Conservation (phyloP, 2,113 vertebrate genomes). For the Petrocephalus microphthalmus region DNA sequence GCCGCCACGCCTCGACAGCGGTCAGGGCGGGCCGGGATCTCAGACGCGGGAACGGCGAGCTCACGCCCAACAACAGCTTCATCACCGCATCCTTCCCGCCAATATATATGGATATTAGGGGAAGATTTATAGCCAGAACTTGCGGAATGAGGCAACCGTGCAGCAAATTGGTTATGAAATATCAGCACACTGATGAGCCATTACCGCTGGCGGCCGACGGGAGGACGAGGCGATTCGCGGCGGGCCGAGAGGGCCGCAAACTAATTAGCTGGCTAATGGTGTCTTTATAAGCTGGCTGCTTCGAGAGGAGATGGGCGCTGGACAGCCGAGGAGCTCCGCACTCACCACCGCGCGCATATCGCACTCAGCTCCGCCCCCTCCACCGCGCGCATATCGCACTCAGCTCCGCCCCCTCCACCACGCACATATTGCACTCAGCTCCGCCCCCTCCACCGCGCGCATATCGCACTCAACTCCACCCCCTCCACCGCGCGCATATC, state of each 20-base stretch:
- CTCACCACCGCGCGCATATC: slow-evolving; percentile 29
- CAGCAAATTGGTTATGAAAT: slow-evolving; percentile 58
- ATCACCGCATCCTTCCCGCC: slow-evolving; percentile 53
- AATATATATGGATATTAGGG: slow-evolving; percentile 64
- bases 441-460: too few species aligned
- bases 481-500: too few species aligned
- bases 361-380: too few species aligned
- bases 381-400: slow-evolving; percentile 37
- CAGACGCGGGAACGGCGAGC: slow-evolving; percentile 43
- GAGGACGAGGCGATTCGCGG: slow-evolving; percentile 55
- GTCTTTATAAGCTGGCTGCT: slow-evolving; percentile 57
- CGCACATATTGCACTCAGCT: too few species aligned
- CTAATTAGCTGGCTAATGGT: slow-evolving; percentile 65
- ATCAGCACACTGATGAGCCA: slow-evolving; percentile 42
- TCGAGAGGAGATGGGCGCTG: slow-evolving; percentile 42
- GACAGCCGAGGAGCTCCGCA: slow-evolving; percentile 19
- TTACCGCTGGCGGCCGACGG: slow-evolving; percentile 44
- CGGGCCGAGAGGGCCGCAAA: slow-evolving; percentile 46
- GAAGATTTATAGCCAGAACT: slow-evolving; percentile 58
- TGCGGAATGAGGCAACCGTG: slow-evolving; percentile 49
- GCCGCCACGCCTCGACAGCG: neutral
- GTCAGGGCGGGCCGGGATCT: neutral
- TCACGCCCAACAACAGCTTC: slow-evolving; percentile 41
- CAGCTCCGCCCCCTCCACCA: too few species aligned
- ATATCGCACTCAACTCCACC: too few species aligned